Evolutionary conservation across 2,113 vertebrate species (phyloP), one percentile per base, ranked within the genome.

Genomic region (Raja brachyura): DNA sequence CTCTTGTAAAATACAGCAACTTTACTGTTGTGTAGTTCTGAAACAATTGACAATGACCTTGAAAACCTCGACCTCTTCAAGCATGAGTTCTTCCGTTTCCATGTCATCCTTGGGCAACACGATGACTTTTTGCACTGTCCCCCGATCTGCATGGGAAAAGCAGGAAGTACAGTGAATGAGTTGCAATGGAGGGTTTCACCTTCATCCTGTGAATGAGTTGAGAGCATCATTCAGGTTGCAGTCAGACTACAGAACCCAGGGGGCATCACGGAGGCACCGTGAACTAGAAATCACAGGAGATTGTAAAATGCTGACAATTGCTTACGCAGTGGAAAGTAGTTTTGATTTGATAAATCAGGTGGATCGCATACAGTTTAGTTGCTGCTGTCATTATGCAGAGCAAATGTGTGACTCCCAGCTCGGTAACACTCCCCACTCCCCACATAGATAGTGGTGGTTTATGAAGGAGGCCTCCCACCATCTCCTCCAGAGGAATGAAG

Each of bases 61-160:
- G 93, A 99, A 99, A 94, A 99, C 99, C 90, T 99, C 98, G 0
- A 99, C 99, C 93, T 99, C 98, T 94, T 99, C 99, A 86, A 99
- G 95, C 94, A 99, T 98, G 93, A 99, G 97, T 94, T 99, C 99
- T 94, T 99, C 99, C 0, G 98, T 98, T 94, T 98, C 98, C 95
- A 98, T 95, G 95, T 99, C 98, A 11, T 99, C 98, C 95, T 98
- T 97, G 28, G 99, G 99, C 59, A 99, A 95, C 75, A 99, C 98
- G 0, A 99, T 99, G 93, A 99, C 98, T 94, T 99, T 99, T 96
- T 99, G 99, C 83, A 99, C 98, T 0, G 98, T 98, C 25, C 99
- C 99, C 56, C 96, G 96, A 96, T 99, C 99, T 99, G 96, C 93
- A 96, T 96, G 86, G 20, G 11, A 78, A 70, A 88, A 18, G 18